These are phyloP conservation scores for Knipowitschia caucasica DNA, from an alignment of 2,797 vertebrate genomes.

Conservation along the genomic window DNA sequence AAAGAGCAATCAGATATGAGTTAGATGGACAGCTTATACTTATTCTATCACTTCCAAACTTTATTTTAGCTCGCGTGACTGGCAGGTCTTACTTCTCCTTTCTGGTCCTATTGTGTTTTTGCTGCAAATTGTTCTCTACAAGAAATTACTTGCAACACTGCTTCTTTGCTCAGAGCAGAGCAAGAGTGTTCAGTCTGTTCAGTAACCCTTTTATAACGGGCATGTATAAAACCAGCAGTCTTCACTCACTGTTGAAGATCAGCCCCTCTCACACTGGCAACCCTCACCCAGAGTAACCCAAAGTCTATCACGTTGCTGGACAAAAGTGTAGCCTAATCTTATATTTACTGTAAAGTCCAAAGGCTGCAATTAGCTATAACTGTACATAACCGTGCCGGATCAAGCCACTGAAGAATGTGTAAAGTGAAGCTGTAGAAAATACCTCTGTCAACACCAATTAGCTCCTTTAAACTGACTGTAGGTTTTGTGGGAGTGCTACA, in stretches of 20 bases:
- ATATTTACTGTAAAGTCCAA: not conserved
- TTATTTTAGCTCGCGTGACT: no score
- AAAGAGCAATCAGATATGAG: constrained; percentile 33
- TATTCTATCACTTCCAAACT: no score
- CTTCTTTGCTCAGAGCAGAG: constrained; percentile 35
- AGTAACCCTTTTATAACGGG: constrained; percentile 43
- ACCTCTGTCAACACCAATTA: not conserved
- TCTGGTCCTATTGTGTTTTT: constrained; percentile 30
- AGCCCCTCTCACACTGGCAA: constrained; percentile 14
- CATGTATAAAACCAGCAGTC: constrained; percentile 35
- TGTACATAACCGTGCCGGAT: not conserved
- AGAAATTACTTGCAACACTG: constrained; percentile 54
- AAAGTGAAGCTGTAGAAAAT: constrained; percentile 3
- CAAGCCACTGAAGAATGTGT: constrained; percentile 3
- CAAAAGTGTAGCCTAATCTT: constrained; percentile 1
- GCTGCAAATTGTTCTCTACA: constrained; percentile 47
- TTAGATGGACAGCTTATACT: constrained; percentile 31
- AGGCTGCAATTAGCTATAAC: not conserved
- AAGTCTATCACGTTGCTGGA: not conserved
- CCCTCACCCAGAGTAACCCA: constrained; percentile 7
- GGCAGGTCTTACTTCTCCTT: constrained; percentile 65
- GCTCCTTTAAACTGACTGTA: constrained; percentile 6
- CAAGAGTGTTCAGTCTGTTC: constrained; percentile 16
- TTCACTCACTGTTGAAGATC: constrained; percentile 21
- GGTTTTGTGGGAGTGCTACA: constrained; percentile 34